These are phyloP conservation scores for Sphaerolaimus hirsutus DNA, from an alignment of 2,888 invertebrate genomes.

Conservation along the genomic window DNA sequence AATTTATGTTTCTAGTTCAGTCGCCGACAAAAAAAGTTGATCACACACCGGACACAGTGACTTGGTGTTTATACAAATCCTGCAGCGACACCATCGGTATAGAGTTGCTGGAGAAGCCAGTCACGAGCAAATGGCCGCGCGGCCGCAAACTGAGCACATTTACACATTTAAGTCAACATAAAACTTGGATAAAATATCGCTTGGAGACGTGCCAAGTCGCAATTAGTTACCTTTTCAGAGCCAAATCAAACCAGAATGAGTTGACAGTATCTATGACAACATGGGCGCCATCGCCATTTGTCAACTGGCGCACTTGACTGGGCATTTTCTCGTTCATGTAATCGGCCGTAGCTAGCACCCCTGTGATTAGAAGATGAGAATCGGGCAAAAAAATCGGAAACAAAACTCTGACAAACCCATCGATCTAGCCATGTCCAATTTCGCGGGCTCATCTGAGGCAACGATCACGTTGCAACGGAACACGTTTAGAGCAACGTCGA, in stretches of 20 bases:
- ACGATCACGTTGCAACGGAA: conserved; percentile 43
- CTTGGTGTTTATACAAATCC: conserved; percentile 13
- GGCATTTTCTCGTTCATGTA: conserved; percentile 34
- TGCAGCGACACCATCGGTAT: conserved; percentile 30
- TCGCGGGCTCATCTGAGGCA: conserved; percentile 41
- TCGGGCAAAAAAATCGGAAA: background rate
- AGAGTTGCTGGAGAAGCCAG: conserved; percentile 34
- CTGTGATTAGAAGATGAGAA: conserved; percentile 21
- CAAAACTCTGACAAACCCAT: background rate
- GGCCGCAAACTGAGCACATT: conserved; percentile 10
- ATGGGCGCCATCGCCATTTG: conserved; percentile 38
- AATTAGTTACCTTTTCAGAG: conserved; percentile 35
- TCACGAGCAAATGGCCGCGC: conserved; percentile 34
- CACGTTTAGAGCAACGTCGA: conserved; percentile 44
- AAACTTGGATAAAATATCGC: background rate
- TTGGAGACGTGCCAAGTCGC: background rate
- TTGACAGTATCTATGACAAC: conserved; percentile 43
- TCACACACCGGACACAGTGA: conserved; percentile 8
- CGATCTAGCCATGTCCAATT: conserved; percentile 36
- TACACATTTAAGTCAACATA: background rate
- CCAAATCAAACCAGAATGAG: conserved; percentile 37
- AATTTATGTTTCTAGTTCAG: too few species aligned
- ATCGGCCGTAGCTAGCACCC: conserved; percentile 41
- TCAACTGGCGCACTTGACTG: conserved; percentile 36
- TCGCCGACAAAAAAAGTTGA: background rate